Percentiles rank a stretch among this genome's conserved stretches.
These are phyloP conservation scores for Bradypodion ventrale DNA, from an alignment of 2,797 vertebrate genomes.

Conservation along the genomic window DNA sequence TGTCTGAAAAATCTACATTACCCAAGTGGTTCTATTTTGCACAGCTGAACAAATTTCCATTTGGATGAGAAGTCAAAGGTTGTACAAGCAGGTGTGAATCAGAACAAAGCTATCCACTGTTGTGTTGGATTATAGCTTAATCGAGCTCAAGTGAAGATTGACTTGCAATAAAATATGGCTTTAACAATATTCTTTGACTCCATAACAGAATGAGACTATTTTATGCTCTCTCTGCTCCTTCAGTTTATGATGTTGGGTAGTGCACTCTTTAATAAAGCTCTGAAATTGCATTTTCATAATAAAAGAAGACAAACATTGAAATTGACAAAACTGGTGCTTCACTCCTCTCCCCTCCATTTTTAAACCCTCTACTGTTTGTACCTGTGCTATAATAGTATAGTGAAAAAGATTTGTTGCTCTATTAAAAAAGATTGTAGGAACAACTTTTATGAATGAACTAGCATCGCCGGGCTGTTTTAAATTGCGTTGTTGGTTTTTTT, in stretches of 20 bases:
- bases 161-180: neutral
- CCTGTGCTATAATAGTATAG: neutral
- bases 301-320: neutral
- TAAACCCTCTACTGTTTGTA: rapidly evolving
- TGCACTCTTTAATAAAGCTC: neutral
- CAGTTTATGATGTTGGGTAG: neutral
- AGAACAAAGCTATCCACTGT: neutral
- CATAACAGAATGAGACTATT: conserved; percentile 7
- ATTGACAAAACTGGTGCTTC: neutral
- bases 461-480: too few relatives aligned
- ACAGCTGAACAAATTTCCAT: neutral
- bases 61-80: neutral
- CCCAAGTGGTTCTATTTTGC: neutral
- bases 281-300: conserved; percentile 8
- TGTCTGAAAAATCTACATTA: neutral
- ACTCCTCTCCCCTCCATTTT: neutral
- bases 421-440: conserved; percentile 20
- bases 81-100: neutral
- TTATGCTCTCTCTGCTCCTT: neutral
- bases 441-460: conserved; percentile 18
- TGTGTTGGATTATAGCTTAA: neutral
- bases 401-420: neutral
- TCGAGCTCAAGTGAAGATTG: neutral
- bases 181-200: neutral
- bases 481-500: too few relatives aligned